Evolutionary conservation across 2,113 vertebrate species (phyloP).

Genomic region (Aptenodytes patagonicus): DNA sequence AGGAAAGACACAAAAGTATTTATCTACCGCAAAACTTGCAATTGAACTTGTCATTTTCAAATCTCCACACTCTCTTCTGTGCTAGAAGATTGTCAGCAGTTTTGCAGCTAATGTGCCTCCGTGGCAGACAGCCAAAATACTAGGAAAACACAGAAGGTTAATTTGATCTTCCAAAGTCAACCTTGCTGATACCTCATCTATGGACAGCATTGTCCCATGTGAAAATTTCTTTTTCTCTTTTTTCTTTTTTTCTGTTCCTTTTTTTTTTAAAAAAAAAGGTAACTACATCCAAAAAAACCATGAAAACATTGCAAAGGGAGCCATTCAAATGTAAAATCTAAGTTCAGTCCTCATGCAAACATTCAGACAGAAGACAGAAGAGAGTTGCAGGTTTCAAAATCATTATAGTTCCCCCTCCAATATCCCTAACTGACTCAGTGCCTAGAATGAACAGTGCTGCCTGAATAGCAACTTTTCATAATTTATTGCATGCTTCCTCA

Average conservation of each 20-base stretch:
- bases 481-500: background rate
- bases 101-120: background rate
- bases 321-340: background rate
- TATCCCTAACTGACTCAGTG: background rate
- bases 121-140: background rate
- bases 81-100: background rate
- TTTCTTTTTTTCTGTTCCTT: background rate
- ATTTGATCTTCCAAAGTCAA: background rate
- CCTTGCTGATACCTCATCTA: background rate
- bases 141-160: background rate
- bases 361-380: background rate
- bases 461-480: background rate
- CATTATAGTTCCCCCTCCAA: background rate
- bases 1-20: background rate
- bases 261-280: background rate
- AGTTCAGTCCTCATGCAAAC: background rate
- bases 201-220: background rate
- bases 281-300: background rate
- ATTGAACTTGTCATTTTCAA: background rate
- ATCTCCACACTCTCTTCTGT: background rate
- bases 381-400: background rate
- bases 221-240: background rate
- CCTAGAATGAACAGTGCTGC: background rate
- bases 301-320: background rate
- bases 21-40: background rate